Percentiles rank a stretch among this genome's conserved stretches.
phyloP scores from a whole-genome alignment of 2,797 vertebrate species.

The Lacerta agilis region DNA sequence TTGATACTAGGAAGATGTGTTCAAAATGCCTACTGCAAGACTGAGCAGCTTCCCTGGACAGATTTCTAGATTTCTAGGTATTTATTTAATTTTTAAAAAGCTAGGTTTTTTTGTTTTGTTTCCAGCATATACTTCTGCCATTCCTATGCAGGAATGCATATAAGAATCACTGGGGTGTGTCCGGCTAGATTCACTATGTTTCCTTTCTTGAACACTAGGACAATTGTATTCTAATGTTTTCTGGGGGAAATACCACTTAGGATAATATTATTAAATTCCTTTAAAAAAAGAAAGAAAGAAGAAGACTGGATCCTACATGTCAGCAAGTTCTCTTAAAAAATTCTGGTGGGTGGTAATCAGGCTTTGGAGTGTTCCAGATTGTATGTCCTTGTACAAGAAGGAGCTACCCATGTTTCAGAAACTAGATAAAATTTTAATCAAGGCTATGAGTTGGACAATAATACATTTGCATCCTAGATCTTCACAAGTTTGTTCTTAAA shows the following conservation, averaged over 20 bases:
- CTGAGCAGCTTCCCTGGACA: background rate
- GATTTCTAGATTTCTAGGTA: background rate
- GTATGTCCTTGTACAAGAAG: background rate
- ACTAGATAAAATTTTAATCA: slow-evolving; percentile 7
- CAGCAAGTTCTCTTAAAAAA: background rate
- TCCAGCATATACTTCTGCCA: background rate
- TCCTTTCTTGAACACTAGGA: background rate
- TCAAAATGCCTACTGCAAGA: background rate
- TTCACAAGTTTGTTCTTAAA: background rate
- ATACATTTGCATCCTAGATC: background rate
- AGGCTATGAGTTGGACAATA: background rate
- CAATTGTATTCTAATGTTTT: background rate
- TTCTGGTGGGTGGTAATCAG: slow-evolving; percentile 10
- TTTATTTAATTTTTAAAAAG: background rate
- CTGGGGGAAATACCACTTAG: background rate
- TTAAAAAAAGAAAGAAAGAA: background rate
- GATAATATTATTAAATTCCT: slow-evolving; percentile 4
- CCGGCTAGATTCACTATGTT: background rate
- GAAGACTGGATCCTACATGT: background rate
- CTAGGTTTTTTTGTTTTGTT: background rate
- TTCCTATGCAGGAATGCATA: background rate
- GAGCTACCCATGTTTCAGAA: background rate
- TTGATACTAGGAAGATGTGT: background rate
- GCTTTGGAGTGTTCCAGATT: slow-evolving; percentile 4
- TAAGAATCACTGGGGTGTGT: background rate